A percentile compares a stretch with the other conserved stretches of the same genome.
phyloP scores from a whole-genome alignment of 2,888 invertebrate species.

The Flexamia atlantica region DNA sequence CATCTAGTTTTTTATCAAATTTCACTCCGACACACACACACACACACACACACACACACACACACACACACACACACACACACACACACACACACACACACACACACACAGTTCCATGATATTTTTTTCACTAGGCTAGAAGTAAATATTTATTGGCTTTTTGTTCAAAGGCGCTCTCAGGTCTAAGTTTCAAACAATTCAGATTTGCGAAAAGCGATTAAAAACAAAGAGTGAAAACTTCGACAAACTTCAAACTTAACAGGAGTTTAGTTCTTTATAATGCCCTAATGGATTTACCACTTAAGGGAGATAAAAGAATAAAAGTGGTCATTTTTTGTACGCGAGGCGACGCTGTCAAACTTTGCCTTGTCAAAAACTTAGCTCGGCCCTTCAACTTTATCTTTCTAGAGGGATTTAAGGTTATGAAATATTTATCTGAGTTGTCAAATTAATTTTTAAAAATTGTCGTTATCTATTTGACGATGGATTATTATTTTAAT shows the following conservation, averaged over 20 bases:
- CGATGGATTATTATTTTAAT: too few relatives aligned
- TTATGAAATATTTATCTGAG: neutral
- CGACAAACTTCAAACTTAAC: constrained; percentile 11
- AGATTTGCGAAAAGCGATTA: constrained; percentile 8
- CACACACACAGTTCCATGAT: too few relatives aligned
- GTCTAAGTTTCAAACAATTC: constrained; percentile 5
- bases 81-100: too few relatives aligned
- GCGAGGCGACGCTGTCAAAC: constrained; percentile 27
- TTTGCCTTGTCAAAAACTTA: constrained; percentile 31
- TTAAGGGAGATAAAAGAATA: constrained; percentile 29
- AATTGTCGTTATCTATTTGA: too few relatives aligned
- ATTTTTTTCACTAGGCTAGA: too few relatives aligned
- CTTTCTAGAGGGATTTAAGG: neutral
- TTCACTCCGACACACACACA: too few relatives aligned
- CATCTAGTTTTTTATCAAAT: too few relatives aligned
- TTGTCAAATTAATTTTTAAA: too few relatives aligned
- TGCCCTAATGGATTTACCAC: constrained; percentile 45
- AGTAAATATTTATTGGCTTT: too few relatives aligned
- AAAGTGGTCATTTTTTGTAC: constrained; percentile 38
- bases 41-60: too few relatives aligned
- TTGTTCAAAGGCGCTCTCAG: too few relatives aligned
- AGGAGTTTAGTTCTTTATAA: constrained; percentile 43
- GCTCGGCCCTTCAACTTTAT: constrained; percentile 18
- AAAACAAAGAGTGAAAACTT: constrained; percentile 11
- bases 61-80: too few relatives aligned